These are phyloP conservation scores for Drosophila saltans DNA, from an alignment of 1,140 invertebrate genomes.

Conservation along the genomic window DNA sequence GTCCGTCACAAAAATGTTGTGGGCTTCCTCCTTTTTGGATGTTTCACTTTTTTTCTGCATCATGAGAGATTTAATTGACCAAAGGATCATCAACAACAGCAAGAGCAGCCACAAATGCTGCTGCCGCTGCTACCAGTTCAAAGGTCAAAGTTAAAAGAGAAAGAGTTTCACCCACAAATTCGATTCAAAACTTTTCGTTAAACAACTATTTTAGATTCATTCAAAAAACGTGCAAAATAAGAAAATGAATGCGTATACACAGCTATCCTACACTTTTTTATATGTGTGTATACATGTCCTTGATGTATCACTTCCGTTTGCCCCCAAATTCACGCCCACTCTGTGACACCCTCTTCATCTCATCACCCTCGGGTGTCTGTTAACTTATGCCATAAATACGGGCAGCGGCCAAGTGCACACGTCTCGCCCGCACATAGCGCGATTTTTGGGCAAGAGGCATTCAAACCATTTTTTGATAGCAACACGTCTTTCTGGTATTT, in stretches of 20 bases:
- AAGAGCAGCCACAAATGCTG: no score
- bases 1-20: conserved; percentile 32
- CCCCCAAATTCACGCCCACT: neutral
- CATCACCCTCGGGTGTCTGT: conserved; percentile 43
- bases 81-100: conserved; percentile 55
- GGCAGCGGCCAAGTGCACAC: conserved; percentile 66
- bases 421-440: conserved; percentile 46
- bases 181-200: conserved; percentile 45
- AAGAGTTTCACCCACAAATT: neutral
- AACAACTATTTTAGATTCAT: conserved; percentile 62
- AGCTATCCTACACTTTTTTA: neutral
- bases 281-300: conserved; percentile 53
- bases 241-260: conserved; percentile 17
- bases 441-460: conserved; percentile 33
- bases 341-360: neutral
- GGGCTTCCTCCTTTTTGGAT: neutral
- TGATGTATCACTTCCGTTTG: conserved; percentile 76
- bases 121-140: neutral
- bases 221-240: conserved; percentile 64
- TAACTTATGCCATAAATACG: conserved; percentile 79
- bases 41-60: conserved; percentile 24
- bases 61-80: conserved; percentile 76
- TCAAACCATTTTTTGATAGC: conserved; percentile 76
- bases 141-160: neutral
- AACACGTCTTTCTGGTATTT: conserved; percentile 83